Evolutionary conservation across 2,113 vertebrate species (phyloP).

Genomic region (Atlantisia rogersi): DNA sequence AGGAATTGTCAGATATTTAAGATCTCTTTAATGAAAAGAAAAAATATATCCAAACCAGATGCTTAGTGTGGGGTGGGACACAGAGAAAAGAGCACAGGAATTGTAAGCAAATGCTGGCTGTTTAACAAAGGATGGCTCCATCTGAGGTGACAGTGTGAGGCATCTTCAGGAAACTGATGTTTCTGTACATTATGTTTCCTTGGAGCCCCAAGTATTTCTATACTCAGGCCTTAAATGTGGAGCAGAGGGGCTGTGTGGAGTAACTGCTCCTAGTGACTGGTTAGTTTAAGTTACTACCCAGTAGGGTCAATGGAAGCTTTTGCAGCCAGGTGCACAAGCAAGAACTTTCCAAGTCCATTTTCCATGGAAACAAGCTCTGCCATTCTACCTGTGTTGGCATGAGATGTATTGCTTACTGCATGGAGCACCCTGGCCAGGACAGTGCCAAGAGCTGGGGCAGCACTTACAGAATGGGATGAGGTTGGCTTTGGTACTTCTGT

Average conservation of each 20-base stretch:
- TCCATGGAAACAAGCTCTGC: background rate
- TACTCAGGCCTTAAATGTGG: too few relatives aligned
- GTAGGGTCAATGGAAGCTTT: background rate
- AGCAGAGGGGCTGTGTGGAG: background rate
- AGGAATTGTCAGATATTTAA: constrained; percentile 41
- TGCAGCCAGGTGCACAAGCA: background rate
- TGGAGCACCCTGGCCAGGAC: background rate
- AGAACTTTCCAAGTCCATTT: background rate
- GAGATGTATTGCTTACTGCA: accelerated
- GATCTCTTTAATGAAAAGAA: background rate
- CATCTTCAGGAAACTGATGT: background rate
- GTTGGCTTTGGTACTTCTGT: background rate
- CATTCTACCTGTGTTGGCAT: background rate
- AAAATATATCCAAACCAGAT: constrained; percentile 5
- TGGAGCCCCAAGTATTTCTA: background rate
- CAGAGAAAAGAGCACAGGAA: background rate
- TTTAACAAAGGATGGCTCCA: background rate
- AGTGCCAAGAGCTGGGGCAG: too few relatives aligned
- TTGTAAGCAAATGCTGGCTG: background rate
- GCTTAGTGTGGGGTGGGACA: background rate
- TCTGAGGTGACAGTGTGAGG: background rate
- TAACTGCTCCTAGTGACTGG: background rate
- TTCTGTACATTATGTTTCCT: background rate
- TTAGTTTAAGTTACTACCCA: background rate
- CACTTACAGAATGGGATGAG: accelerated